Evolutionary conservation across 1,140 invertebrate genomes (phyloP).

Genomic region (Macrobrachium nipponense): DNA sequence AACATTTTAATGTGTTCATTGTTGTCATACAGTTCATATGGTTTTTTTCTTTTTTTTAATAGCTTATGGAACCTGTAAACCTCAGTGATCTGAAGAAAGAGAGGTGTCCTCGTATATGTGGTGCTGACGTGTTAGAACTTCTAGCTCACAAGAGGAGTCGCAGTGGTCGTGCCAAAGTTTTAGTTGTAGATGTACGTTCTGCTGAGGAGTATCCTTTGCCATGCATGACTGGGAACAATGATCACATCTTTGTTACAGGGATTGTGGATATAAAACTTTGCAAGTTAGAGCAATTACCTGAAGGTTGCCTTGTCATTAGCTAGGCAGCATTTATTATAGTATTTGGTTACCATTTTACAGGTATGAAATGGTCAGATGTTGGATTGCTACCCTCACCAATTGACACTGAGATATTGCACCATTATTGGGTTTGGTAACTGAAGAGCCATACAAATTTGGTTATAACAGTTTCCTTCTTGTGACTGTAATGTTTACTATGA

Average conservation of each 20-base stretch:
- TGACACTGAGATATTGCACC: no score
- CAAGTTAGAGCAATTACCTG: no score
- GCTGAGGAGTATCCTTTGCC: conserved; percentile 77
- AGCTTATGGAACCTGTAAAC: conserved; percentile 80
- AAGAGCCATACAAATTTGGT: no score
- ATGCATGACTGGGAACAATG: not conserved
- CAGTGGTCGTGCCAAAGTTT: conserved; percentile 75
- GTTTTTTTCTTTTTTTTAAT: conserved; percentile 56
- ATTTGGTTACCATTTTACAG: conserved; percentile 6
- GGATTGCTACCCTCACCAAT: not conserved
- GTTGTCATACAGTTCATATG: not conserved
- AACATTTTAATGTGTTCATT: not conserved
- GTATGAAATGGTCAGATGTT: conserved; percentile 24
- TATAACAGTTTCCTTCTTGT: no score
- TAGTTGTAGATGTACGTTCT: conserved; percentile 83
- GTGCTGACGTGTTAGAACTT: conserved; percentile 84
- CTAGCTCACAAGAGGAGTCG: conserved; percentile 71
- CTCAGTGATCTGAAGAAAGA: conserved; percentile 79
- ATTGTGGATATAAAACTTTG: no score
- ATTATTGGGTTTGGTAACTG: not conserved
- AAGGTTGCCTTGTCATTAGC: not conserved
- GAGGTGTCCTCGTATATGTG: conserved; percentile 84
- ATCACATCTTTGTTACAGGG: no score
- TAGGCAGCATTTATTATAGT: conserved; percentile 3
- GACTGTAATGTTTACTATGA: no score